These are phyloP conservation scores for Halyomorpha halys DNA, from an alignment of 1,140 invertebrate species.

Conservation along the genomic window DNA sequence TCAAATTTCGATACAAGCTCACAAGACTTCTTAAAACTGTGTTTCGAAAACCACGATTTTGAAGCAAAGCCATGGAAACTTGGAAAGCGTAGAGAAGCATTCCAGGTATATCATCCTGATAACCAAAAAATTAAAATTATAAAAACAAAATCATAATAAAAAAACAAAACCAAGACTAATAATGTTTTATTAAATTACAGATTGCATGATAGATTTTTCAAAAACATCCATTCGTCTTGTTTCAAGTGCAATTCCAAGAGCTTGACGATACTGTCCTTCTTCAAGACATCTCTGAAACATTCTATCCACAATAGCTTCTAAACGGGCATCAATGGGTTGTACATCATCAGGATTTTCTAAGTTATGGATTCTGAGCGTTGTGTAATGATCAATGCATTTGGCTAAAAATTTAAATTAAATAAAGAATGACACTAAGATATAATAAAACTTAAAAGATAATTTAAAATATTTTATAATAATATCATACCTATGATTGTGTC, in stretches of 20 bases:
- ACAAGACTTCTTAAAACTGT: constrained; percentile 81
- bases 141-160: background rate
- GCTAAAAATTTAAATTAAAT: constrained; percentile 41
- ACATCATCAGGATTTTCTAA: constrained; percentile 45
- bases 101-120: constrained; percentile 67
- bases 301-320: constrained; percentile 89
- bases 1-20: constrained; percentile 72
- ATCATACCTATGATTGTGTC: constrained; percentile 84
- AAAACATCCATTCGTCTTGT: constrained; percentile 94
- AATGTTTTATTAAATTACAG: constrained; percentile 41
- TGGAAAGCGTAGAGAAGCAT: constrained; percentile 93
- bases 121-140: constrained; percentile 23
- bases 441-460: background rate
- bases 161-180: constrained; percentile 21
- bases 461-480: background rate
- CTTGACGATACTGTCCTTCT: constrained; percentile 87
- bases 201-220: constrained; percentile 78
- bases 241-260: constrained; percentile 87
- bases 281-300: constrained; percentile 95
- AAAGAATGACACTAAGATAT: background rate
- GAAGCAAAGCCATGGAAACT: constrained; percentile 90
- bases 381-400: constrained; percentile 93
- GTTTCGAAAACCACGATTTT: constrained; percentile 85
- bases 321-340: constrained; percentile 69
- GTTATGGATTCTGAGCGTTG: constrained; percentile 64